A percentile compares a stretch with the other conserved stretches of the same genome.
Conservation (phyloP, 2,888 invertebrate species). For the Diaphora mendica region DNA sequence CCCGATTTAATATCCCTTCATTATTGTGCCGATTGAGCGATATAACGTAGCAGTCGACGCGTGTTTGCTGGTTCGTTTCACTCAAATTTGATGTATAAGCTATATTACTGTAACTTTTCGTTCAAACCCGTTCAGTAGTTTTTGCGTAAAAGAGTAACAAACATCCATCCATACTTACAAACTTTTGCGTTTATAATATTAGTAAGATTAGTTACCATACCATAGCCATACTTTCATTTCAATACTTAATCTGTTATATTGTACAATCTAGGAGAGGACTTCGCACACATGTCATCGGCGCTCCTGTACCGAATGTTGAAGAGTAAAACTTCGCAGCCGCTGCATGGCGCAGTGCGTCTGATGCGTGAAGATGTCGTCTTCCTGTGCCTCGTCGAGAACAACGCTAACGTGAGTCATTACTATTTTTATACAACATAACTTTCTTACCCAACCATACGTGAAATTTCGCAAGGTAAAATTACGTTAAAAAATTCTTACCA, state of each 20-base stretch:
- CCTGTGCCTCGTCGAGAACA: conserved; percentile 96
- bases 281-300: conserved; percentile 96
- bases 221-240: neutral
- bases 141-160: too few relatives aligned
- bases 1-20: too few relatives aligned
- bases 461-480: neutral
- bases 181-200: too few relatives aligned
- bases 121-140: too few relatives aligned
- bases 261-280: conserved; percentile 91
- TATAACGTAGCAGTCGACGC: too few relatives aligned
- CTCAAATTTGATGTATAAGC: too few relatives aligned
- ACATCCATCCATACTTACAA: too few relatives aligned
- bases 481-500: neutral
- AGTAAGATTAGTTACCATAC: too few relatives aligned
- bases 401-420: conserved; percentile 91
- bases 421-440: conserved; percentile 12
- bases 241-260: neutral
- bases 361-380: conserved; percentile 97
- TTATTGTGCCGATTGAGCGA: too few relatives aligned
- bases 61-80: too few relatives aligned
- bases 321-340: conserved; percentile 94
- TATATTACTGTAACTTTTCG: too few relatives aligned
- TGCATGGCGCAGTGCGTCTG: conserved; percentile 95
- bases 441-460: neutral
- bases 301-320: conserved; percentile 96